Evolutionary conservation across 2,888 invertebrate species (phyloP).

Genomic region (Cantharis flavilabris): DNA sequence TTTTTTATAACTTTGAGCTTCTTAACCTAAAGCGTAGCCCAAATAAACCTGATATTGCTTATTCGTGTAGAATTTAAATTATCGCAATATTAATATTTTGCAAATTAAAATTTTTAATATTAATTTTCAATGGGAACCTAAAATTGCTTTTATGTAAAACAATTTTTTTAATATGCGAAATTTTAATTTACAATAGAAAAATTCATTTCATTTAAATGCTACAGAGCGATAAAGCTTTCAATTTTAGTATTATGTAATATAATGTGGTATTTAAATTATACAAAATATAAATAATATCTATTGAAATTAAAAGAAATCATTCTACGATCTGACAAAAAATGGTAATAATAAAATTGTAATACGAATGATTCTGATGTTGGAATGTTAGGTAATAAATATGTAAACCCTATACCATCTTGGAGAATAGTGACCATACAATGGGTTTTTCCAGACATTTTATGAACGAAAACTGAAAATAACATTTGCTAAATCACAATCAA

Average conservation of each 20-base stretch:
- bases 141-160: neutral
- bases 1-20: neutral
- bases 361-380: no score
- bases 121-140: neutral
- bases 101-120: neutral
- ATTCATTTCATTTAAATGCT: neutral
- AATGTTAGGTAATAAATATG: no score
- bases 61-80: neutral
- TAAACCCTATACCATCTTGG: no score
- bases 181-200: neutral
- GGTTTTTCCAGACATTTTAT: no score
- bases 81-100: neutral
- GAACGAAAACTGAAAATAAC: no score
- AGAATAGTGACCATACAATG: no score
- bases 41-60: neutral
- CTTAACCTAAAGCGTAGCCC: neutral
- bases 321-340: no score
- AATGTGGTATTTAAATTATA: neutral
- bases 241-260: neutral
- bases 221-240: neutral
- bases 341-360: no score
- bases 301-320: no score
- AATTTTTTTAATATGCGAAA: neutral
- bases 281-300: neutral
- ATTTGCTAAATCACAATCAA: no score